Base-by-base conservation (phyloP, 2,797 vertebrate genomes). In the Micromesistius poutassou region DNA sequence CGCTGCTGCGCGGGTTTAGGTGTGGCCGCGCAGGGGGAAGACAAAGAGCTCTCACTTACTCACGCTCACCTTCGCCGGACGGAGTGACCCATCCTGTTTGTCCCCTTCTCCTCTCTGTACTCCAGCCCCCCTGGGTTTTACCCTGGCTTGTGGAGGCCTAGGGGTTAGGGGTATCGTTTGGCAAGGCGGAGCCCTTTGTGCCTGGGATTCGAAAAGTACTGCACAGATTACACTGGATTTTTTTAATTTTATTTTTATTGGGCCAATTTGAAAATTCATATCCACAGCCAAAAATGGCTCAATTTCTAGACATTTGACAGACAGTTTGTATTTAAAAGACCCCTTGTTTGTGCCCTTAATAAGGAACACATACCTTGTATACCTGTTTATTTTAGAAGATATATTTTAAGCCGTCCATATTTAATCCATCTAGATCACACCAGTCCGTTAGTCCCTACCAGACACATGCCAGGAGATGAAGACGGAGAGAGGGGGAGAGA, bases 401-500 rank as follows among this genome's bases (percentile, higher is more conserved):
- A 33, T 19, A 31, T 33, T 72, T 13, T 72, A 5, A 19, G n/a
- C 25, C 68, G n/a, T n/a, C n/a, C n/a, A n/a, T n/a, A n/a, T n/a
- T n/a, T n/a, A n/a, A 70, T 68, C 50, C 33, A 25, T 10, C 31
- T 14, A n/a, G 25, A 75, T 6, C 74, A 12, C 22, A 66, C 31
- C 22, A n/a, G 42, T 50, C 28, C 2, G 78, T 77, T 77, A 76
- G 86, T 80, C 77, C 82, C 78, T 82, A 79, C 87, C 82, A 87
- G 81, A 75, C 35, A 73, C 77, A 81, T 31, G 81, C 87, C 83
- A 89, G 87, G 82, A 83, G 87, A 89, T 87, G 86, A 90, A 90
- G 87, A 90, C 86, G 77, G 87, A 90, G 12, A 19, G 46, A 55
- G 16, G 22, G 46, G 5, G 46, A 50, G 46, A 50, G 46, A 50